A percentile compares a stretch with the other conserved stretches of the same genome.
Conservation (phyloP, 2,888 invertebrate genomes). For the Drosophila mercatorum region DNA sequence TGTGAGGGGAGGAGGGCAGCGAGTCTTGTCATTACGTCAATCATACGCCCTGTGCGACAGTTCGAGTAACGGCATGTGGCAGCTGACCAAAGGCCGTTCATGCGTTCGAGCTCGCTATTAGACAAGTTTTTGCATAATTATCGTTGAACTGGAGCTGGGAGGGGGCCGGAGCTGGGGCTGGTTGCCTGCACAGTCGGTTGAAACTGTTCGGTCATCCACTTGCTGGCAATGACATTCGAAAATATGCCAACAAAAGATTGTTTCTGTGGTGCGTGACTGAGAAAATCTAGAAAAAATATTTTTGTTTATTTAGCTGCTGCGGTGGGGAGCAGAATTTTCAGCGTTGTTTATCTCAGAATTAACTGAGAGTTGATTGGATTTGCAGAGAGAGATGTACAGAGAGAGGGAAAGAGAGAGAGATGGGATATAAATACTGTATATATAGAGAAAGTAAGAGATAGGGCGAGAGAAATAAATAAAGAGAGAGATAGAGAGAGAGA, state of each 20-base stretch:
- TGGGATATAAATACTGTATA: too few species aligned
- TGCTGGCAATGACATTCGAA: constrained; percentile 3
- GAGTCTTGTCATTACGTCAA: constrained; percentile 57
- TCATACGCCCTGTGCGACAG: constrained; percentile 67
- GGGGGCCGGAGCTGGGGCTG: not conserved
- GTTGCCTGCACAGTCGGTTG: constrained; percentile 26
- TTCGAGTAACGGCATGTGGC: constrained; percentile 26
- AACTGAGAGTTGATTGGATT: not conserved
- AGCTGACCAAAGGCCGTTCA: constrained; percentile 35
- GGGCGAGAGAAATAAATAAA: not conserved
- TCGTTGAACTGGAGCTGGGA: not conserved
- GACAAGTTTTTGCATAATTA: constrained; percentile 23
- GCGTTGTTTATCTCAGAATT: constrained; percentile 9
- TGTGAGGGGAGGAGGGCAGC: not conserved
- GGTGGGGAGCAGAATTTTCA: constrained; percentile 24
- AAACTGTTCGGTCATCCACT: constrained; percentile 10
- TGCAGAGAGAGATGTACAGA: not conserved
- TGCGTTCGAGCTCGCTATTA: constrained; percentile 4
- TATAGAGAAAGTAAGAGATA: too few species aligned
- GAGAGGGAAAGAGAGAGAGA: not conserved
- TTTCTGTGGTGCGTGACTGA: constrained; percentile 11
- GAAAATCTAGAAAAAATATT: constrained; percentile 23
- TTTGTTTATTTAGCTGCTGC: constrained; percentile 39
- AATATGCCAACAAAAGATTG: constrained; percentile 15
- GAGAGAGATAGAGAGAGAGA: not conserved